A percentile compares a stretch with the other conserved stretches of the same genome.
These are phyloP conservation scores for Geopemphigus sp. DNA, from an alignment of 1,140 invertebrate genomes.

Conservation along the genomic window DNA sequence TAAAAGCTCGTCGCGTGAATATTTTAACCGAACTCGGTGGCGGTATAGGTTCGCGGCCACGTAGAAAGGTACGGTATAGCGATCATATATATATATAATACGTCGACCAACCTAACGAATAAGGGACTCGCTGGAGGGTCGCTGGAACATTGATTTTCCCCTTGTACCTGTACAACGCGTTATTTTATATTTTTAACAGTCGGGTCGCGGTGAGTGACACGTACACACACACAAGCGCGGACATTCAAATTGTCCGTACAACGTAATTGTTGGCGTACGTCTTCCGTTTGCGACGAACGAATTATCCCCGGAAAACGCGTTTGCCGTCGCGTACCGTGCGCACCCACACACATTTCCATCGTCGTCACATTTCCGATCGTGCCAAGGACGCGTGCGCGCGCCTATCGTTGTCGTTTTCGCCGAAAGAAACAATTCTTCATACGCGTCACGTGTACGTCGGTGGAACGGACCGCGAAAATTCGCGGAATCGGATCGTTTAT, in stretches of 20 bases:
- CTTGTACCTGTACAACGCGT: not conserved
- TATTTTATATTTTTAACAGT: not conserved
- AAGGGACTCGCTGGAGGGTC: slow-evolving; percentile 27
- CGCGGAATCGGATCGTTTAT: no score
- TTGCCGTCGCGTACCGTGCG: no score
- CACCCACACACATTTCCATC: not conserved
- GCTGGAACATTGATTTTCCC: slow-evolving; percentile 44
- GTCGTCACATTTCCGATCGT: not conserved
- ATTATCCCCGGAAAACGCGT: not conserved
- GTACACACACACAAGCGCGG: no score
- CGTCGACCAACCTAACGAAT: not conserved
- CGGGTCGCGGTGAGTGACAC: not conserved
- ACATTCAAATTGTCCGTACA: not conserved
- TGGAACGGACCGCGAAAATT: no score
- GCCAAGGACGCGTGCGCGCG: not conserved
- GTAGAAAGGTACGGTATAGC: not conserved
- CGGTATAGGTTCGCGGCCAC: not conserved
- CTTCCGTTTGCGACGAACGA: not conserved
- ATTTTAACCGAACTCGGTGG: slow-evolving; percentile 5
- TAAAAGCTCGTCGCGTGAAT: slow-evolving; percentile 25
- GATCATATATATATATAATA: not conserved
- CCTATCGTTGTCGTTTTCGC: no score
- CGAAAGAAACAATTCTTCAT: no score
- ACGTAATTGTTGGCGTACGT: not conserved
- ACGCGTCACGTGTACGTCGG: no score